A percentile compares a stretch with the other conserved stretches of the same genome.
Conservation (phyloP, 2,888 invertebrate species). For the Amblyjoppa fuscipennis region DNA sequence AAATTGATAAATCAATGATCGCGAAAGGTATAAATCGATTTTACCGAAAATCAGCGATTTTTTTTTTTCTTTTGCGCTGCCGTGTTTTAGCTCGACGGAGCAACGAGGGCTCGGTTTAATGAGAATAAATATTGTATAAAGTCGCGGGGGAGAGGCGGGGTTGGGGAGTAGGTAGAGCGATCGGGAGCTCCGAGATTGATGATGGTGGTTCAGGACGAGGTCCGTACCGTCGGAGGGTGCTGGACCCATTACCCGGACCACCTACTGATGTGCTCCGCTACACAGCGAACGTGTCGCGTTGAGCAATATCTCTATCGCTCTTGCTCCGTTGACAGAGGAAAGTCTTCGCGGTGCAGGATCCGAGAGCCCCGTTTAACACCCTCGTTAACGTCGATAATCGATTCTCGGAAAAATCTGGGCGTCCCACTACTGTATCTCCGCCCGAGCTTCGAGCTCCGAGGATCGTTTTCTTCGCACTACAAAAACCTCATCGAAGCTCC, state of each 20-base stretch:
- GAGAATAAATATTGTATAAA: constrained; percentile 85
- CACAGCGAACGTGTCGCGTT: constrained; percentile 38
- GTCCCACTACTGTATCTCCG: background rate
- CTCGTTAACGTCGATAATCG: constrained; percentile 67
- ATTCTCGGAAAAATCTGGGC: constrained; percentile 39
- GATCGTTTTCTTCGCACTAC: background rate
- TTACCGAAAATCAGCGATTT: background rate
- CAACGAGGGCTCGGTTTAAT: constrained; percentile 77
- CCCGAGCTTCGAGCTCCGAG: background rate
- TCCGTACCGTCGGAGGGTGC: constrained; percentile 79
- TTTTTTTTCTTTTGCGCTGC: background rate
- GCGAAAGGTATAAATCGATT: constrained; percentile 2
- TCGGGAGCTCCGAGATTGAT: constrained; percentile 81
- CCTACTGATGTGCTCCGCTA: constrained; percentile 73
- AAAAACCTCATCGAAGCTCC: too few species aligned
- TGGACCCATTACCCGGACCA: constrained; percentile 83
- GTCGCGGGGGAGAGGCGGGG: constrained; percentile 74
- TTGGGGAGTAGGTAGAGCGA: constrained; percentile 62
- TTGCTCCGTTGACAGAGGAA: constrained; percentile 38
- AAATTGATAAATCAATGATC: background rate
- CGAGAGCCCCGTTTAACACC: constrained; percentile 61
- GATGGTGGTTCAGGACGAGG: constrained; percentile 76
- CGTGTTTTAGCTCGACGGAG: constrained; percentile 29
- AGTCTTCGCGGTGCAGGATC: constrained; percentile 36
- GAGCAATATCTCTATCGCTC: constrained; percentile 30